Evolutionary conservation across 2,888 invertebrate species (phyloP), one percentile per base, ranked within the genome.

Genomic region (Oscheius onirici): DNA sequence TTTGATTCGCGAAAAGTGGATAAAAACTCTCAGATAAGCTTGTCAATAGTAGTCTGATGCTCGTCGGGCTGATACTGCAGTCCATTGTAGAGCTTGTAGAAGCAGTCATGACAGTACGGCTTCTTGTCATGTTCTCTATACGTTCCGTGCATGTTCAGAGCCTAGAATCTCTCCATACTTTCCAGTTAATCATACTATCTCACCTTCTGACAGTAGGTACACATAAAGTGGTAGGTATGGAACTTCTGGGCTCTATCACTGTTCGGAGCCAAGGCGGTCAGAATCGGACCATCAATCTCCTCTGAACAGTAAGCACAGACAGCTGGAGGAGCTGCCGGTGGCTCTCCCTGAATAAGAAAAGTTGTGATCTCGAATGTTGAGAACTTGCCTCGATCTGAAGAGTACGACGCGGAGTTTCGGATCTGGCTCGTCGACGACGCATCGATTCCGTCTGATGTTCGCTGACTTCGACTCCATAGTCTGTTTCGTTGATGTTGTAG

Each of bases 191-290:
- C 40, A 40, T 13, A 15, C 34, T 3, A 17, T 34, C 43, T 17
- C 15, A 76, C 81, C 77, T 97, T 93, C 78, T 97, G 91, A 88
- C 99, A 99, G 90, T 97, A 99, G 28, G 96, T 96, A 90, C 99
- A 99, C 17, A 97, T 95, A 88, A 85, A 85, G 90, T 97, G 97
- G 89, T 97, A 97, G 0, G 97, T 97, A 89, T 99, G 99, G 91
- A 95, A 99, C 90, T 97, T 97, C 84, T 94, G 91, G 90, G 95
- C 96, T 95, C 97, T 95, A 78, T 97, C 97, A 0, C 97, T 97
- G 89, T 87, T 87, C 8, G 87, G 87, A 8, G 87, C 87, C 68
- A 87, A 73, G 10, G 87, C 87, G 0, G 87, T 87, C 70, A 87
- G 76, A 72, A 85, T 83, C 1, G 80, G 74, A 0, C 81, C 83